A percentile compares a stretch with the other conserved stretches of the same genome.
These are phyloP conservation scores for Synergus itoensis DNA, from an alignment of 2,888 invertebrate species.

Conservation along the genomic window DNA sequence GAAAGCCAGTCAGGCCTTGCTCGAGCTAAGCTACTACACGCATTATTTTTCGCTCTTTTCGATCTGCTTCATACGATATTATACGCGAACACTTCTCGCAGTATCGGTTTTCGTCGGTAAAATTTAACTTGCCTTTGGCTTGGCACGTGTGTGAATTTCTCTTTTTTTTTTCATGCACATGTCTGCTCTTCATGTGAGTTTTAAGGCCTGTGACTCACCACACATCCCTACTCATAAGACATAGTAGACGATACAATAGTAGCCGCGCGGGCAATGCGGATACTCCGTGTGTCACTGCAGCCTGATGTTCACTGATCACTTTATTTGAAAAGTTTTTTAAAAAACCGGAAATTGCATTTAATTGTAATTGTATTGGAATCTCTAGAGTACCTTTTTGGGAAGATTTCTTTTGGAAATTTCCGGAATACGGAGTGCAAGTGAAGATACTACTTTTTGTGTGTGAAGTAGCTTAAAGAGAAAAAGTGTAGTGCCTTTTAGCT, in stretches of 20 bases:
- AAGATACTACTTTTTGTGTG: neutral
- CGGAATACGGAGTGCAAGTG: neutral
- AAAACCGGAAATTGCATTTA: neutral
- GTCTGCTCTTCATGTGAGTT: neutral
- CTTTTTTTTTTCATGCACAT: neutral
- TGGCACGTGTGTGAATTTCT: slow-evolving; percentile 32
- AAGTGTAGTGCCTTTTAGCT: neutral
- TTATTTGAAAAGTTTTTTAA: neutral
- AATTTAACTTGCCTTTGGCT: slow-evolving; percentile 13
- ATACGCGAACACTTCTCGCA: neutral
- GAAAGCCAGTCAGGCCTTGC: slow-evolving; percentile 62
- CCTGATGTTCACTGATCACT: slow-evolving; percentile 7
- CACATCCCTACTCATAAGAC: slow-evolving; percentile 23
- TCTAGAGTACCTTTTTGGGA: neutral
- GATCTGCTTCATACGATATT: neutral
- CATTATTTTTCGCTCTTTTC: slow-evolving; percentile 45
- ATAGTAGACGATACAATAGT: slow-evolving; percentile 28
- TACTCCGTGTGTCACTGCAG: slow-evolving; percentile 50
- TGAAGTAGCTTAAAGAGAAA: neutral
- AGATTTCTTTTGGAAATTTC: neutral
- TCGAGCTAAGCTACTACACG: slow-evolving; percentile 52
- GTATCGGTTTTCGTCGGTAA: neutral
- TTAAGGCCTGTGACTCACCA: slow-evolving; percentile 32
- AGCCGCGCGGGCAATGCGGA: slow-evolving; percentile 37
- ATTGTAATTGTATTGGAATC: neutral